Conservation (phyloP, 2,797 vertebrate genomes). For the Anguilla marmorata region DNA sequence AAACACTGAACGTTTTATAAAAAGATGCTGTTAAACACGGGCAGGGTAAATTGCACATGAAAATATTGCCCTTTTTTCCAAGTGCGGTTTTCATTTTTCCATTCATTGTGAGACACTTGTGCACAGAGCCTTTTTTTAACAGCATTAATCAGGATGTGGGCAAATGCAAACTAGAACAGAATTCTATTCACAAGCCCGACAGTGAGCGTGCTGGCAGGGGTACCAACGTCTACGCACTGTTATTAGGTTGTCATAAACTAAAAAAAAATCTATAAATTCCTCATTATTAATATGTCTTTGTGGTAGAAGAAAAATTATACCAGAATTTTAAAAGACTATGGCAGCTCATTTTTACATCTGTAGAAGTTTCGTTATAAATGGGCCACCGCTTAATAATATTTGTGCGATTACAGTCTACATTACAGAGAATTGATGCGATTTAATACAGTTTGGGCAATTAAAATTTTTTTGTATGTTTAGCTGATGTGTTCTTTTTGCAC, state of each 20-base stretch:
- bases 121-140: not conserved
- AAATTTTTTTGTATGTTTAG: not conserved
- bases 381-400: not conserved
- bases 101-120: not conserved
- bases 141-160: not conserved
- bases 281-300: not conserved
- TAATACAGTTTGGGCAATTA: not conserved
- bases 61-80: not conserved
- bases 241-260: not conserved
- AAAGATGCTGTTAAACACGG: too few relatives aligned
- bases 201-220: not conserved
- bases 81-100: not conserved
- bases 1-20: too few relatives aligned
- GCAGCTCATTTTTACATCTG: not conserved
- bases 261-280: not conserved
- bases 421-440: not conserved
- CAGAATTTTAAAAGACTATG: not conserved
- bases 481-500: not conserved
- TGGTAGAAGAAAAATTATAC: not conserved
- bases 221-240: not conserved
- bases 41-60: not conserved
- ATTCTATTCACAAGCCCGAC: not conserved
- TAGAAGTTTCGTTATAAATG: not conserved
- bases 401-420: not conserved
- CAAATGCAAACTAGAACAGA: not conserved